These are phyloP conservation scores for Lordiphosa fenestrarum DNA, from an alignment of 2,888 invertebrate species.

Conservation along the genomic window DNA sequence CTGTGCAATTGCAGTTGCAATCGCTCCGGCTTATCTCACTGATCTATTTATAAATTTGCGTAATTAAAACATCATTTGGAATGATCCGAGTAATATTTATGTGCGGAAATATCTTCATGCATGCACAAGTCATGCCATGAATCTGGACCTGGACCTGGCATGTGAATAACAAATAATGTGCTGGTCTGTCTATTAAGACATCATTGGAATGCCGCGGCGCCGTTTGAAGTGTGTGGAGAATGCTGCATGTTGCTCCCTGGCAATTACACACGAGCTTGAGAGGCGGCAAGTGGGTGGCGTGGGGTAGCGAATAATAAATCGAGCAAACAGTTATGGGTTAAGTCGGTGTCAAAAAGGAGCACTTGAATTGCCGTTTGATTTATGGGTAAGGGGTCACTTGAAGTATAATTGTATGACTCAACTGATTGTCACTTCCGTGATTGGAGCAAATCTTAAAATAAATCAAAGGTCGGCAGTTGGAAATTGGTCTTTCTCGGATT, in stretches of 20 bases:
- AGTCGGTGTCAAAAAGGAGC: slow-evolving; percentile 6
- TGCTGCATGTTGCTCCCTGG: slow-evolving; percentile 44
- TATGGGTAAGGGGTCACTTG: too few species aligned
- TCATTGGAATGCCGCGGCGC: slow-evolving; percentile 60
- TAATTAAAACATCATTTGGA: slow-evolving; percentile 66
- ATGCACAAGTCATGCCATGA: slow-evolving; percentile 51
- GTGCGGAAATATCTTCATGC: slow-evolving; percentile 46
- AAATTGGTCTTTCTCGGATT: too few species aligned
- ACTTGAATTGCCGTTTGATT: slow-evolving; percentile 10
- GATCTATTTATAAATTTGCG: slow-evolving; percentile 65
- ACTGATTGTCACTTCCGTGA: too few species aligned
- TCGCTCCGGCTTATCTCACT: slow-evolving; percentile 52
- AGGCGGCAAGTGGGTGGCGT: slow-evolving; percentile 36
- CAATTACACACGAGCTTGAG: slow-evolving; percentile 54
- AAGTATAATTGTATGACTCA: too few species aligned
- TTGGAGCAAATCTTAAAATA: too few species aligned
- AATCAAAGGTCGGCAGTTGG: too few species aligned
- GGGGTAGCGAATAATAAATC: slow-evolving; percentile 34
- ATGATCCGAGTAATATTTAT: slow-evolving; percentile 21
- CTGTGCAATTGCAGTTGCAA: not conserved
- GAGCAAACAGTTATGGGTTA: slow-evolving; percentile 18
- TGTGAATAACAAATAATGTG: slow-evolving; percentile 65
- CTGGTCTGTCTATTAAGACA: slow-evolving; percentile 59
- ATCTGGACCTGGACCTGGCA: slow-evolving; percentile 36
- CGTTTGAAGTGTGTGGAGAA: slow-evolving; percentile 43